Evolutionary conservation across 2,113 vertebrate genomes (phyloP).

Genomic region (Dicrurus megarhynchus): DNA sequence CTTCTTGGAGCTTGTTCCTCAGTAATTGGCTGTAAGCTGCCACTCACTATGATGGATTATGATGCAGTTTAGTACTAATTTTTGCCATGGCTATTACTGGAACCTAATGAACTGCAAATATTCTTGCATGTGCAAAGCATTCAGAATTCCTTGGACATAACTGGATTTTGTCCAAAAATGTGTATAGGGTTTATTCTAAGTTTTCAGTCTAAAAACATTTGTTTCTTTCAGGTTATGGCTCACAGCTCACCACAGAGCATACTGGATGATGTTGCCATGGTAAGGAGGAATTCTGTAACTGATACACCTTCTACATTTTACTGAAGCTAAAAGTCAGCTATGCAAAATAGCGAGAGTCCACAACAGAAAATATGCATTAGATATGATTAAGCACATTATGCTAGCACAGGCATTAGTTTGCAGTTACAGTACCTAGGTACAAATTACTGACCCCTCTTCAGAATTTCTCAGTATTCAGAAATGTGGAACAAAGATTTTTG

Average conservation of each 20-base stretch:
- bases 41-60: neutral
- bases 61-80: neutral
- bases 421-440: neutral
- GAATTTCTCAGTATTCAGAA: neutral
- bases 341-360: neutral
- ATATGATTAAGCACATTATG: neutral
- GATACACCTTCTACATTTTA: neutral
- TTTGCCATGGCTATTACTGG: neutral
- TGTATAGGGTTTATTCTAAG: neutral
- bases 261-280: constrained; percentile 98
- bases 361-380: neutral
- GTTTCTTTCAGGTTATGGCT: constrained; percentile 90
- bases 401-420: neutral
- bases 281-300: constrained; percentile 72
- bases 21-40: neutral
- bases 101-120: neutral
- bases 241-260: constrained; percentile 96
- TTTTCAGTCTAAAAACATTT: neutral
- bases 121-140: neutral
- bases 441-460: neutral
- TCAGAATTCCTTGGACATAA: neutral
- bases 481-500: neutral
- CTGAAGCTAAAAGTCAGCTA: neutral
- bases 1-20: neutral
- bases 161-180: neutral